phyloP scores from a whole-genome alignment of 2,888 invertebrate species.

The Eumacrocentrus americanus region DNA sequence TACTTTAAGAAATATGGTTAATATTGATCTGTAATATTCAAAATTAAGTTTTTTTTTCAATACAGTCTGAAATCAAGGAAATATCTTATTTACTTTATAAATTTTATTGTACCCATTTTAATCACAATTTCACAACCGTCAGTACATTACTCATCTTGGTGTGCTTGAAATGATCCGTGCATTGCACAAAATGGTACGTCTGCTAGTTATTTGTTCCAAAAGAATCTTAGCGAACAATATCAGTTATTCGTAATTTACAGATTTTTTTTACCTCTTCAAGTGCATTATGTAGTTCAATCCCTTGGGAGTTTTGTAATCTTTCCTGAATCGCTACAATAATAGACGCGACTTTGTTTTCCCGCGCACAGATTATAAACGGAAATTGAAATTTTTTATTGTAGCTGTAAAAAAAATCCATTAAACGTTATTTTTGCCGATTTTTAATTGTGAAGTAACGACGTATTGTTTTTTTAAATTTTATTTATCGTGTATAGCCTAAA shows the following conservation, averaged over 20 bases:
- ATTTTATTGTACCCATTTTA: no score
- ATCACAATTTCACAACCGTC: no score
- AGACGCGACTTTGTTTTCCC: conserved; percentile 68
- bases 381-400: conserved; percentile 72
- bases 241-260: conserved; percentile 66
- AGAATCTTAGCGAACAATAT: conserved; percentile 57
- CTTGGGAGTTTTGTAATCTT: conserved; percentile 64
- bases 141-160: no score
- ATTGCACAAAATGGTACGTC: no score
- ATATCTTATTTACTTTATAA: no score
- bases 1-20: no score
- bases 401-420: conserved; percentile 56
- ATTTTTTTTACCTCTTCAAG: conserved; percentile 75
- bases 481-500: no score
- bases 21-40: not conserved
- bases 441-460: no score
- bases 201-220: no score
- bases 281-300: conserved; percentile 66
- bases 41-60: not conserved
- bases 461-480: no score
- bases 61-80: not conserved
- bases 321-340: conserved; percentile 66
- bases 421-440: not conserved
- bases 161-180: no score
- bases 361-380: conserved; percentile 73